Base-by-base conservation (phyloP, 35 echinoderm and acorn worm species). In the Nesometra sesokonis region DNA sequence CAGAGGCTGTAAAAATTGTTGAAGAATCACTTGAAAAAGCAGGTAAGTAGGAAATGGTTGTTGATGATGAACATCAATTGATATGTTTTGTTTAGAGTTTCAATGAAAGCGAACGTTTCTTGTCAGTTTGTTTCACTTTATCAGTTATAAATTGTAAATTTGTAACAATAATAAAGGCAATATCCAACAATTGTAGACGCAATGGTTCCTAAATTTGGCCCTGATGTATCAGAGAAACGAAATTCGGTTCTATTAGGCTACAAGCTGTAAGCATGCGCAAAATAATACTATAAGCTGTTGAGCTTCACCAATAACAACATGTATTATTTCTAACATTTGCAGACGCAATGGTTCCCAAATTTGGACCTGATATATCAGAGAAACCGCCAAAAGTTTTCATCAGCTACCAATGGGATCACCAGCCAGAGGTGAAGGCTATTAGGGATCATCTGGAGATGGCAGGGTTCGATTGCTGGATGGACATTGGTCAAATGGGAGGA, bases 401-500 rank as follows among this genome's bases (percentile, higher is more conserved):
- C 37, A 97, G 94, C 83, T 97, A 97, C 87, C 94, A 97, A 46
- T 97, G 94, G 94, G 94, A 98, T 47, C 82, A 90, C 31, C 88
- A 90, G 40, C 36, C 77, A 37, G 88, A 90, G 35, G 94, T 97
- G 0, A 97, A 93, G 77, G 88, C 81, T 19, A 80, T 98, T 38
- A 91, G 85, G 39, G 83, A 91, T 38, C 95, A 98, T 30, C 87
- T 98, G 17, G 95, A 94, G 83, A 98, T 89, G 87, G 95, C 95
- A 29, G 95, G 95, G 0, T 98, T 89, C 36, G 46, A 78, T 35
- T 98, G 95, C 82, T 98, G 95, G 95, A 89, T 98, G 92, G 92
- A 98, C 78, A 94, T 98, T 82, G 95, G 95, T 57, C 95, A 98
- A 87, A 98, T 98, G 95, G 95, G 95, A 80, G 92, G 95, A 40